phyloP scores from a whole-genome alignment of 2,888 invertebrate species.

The Panopea generosa region DNA sequence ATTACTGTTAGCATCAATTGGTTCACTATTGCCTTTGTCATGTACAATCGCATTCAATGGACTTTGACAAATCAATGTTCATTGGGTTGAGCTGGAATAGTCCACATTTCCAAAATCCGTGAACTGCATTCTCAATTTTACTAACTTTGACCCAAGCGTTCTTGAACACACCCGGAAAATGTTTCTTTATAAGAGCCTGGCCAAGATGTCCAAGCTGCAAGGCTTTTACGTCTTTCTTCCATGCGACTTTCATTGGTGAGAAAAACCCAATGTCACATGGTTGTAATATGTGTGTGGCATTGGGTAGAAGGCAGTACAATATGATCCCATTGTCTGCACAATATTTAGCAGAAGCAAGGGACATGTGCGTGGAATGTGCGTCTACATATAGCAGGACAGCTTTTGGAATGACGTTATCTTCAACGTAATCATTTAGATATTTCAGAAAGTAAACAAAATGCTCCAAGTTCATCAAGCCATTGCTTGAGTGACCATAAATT shows the following conservation, averaged over 20 bases:
- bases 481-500: constrained; percentile 20
- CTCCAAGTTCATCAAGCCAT: constrained; percentile 51
- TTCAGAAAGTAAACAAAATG: constrained; percentile 32
- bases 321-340: constrained; percentile 40
- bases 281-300: constrained; percentile 47
- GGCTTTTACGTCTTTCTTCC: constrained; percentile 21
- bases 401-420: neutral
- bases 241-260: constrained; percentile 27
- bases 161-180: neutral
- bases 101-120: constrained; percentile 20
- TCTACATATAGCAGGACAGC: constrained; percentile 53
- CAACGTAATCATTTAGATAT: constrained; percentile 7
- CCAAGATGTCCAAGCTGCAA: constrained; percentile 23
- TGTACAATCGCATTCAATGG: too few relatives aligned
- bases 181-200: neutral
- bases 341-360: constrained; percentile 10
- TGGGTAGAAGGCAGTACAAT: constrained; percentile 43
- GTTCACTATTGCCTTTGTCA: too few relatives aligned
- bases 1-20: too few relatives aligned
- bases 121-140: constrained; percentile 28
- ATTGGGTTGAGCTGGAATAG: constrained; percentile 15
- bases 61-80: constrained; percentile 15
- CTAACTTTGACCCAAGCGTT: constrained; percentile 14
- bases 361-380: constrained; percentile 43
- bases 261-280: constrained; percentile 46